Evolutionary conservation across 92 coral and sea anemone genomes (phyloP), one percentile per base, ranked within the genome.

Genomic region (Galaxea fascicularis): DNA sequence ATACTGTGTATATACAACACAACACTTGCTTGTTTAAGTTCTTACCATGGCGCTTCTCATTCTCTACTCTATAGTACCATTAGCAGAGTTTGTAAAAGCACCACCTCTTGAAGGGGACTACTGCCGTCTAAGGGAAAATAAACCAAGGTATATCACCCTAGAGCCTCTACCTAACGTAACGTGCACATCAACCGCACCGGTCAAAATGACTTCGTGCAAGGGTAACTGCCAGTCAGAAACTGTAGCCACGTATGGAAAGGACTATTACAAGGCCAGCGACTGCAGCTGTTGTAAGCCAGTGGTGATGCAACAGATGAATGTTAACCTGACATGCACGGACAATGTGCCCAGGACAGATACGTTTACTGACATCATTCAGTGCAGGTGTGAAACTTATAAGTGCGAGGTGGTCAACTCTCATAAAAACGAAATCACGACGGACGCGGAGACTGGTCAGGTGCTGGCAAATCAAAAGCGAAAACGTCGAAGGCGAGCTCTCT

Each of bases 181-280:
- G 16, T 90, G 93, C 65, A 54, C 2, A 1, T 90, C 93, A 46
- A 82, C 58, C 16, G 31, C 67, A 6, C 71, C 67, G 17, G 62
- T 49, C 77, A 78, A 60, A 4, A 41, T 76, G 11, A 87, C 93
- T 14, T 28, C 49, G 6, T 90, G 93, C 65, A 56, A 68, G 14
- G 93, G 93, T 9, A 86, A 86, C 68, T 90, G 93, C 25, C 71
- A 71, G 47, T 86, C 93, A 1, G 63, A 75, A 0, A 52, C 93
- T 0, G 20, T 16, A 0, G 93, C 91, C 12, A 54, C 86, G 11
- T 74, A 79, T 57, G 91, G 91, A 22, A 21, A 39, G 0, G 66
- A 26, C 7, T 21, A 67, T 5, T 65, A 71, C 57, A 73, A 49
- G 26, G 26, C 81, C 0, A 6, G 41, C 41, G 22, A 51, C 15